phyloP scores from a whole-genome alignment of 2,888 invertebrate genomes.

The Aspidiotus rigidus region DNA sequence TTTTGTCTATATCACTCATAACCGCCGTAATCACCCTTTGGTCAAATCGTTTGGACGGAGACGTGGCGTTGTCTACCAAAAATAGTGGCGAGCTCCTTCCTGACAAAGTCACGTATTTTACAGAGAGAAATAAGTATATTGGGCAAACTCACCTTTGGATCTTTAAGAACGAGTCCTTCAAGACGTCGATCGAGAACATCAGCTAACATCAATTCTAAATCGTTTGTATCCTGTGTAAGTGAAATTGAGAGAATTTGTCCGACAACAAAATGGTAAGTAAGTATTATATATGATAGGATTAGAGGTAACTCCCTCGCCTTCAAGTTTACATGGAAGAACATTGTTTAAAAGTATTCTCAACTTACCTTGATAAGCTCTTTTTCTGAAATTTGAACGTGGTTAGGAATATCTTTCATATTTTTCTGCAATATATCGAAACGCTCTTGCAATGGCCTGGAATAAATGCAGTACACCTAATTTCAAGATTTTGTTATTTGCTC shows the following conservation, averaged over 20 bases:
- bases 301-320: neutral
- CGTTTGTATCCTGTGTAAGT: conserved; percentile 51
- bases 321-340: no score
- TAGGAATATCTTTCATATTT: conserved; percentile 72
- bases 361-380: conserved; percentile 57
- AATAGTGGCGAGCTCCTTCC: no score
- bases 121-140: no score
- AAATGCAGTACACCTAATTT: no score
- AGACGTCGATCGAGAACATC: conserved; percentile 73
- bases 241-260: neutral
- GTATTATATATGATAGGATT: neutral
- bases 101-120: no score
- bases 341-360: neutral
- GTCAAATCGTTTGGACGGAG: no score
- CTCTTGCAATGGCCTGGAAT: conserved; percentile 58
- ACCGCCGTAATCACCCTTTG: no score
- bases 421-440: conserved; percentile 66
- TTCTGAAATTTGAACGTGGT: conserved; percentile 81
- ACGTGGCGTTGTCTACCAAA: no score
- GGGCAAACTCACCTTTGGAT: conserved; percentile 46
- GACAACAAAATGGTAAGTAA: no score
- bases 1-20: no score
- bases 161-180: conserved; percentile 88
- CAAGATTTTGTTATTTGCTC: no score
- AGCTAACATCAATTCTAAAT: conserved; percentile 73